Conservation (phyloP, 2,888 invertebrate genomes). For the Nomada ruficornis region DNA sequence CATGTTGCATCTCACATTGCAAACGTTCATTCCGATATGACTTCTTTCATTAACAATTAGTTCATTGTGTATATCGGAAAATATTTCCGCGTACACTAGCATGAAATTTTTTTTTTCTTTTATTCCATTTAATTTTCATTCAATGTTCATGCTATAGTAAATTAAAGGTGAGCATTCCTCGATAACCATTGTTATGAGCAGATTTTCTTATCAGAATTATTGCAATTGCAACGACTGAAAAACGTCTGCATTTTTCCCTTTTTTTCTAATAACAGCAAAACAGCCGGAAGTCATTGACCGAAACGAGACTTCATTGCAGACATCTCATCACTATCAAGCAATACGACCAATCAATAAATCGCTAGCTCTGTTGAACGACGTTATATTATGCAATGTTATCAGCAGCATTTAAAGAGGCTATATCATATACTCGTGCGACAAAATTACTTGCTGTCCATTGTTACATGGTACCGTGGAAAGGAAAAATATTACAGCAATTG, state of each 20-base stretch:
- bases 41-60: neutral
- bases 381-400: neutral
- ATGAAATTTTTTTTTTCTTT: no score
- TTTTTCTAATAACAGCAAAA: neutral
- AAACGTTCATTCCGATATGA: slow-evolving; percentile 35
- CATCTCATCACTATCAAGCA: neutral
- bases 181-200: neutral
- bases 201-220: neutral
- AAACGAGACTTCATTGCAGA: neutral
- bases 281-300: slow-evolving; percentile 12
- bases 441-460: slow-evolving; percentile 4
- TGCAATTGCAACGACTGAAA: neutral
- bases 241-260: neutral
- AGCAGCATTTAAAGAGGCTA: neutral
- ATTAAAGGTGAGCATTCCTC: neutral
- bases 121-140: neutral
- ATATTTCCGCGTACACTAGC: neutral
- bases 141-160: neutral
- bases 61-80: neutral
- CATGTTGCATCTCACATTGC: slow-evolving; percentile 47
- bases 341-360: slow-evolving; percentile 7
- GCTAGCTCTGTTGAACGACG: neutral
- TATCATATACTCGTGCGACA: no score
- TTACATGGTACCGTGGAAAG: neutral
- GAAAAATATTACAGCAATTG: neutral